Evolutionary conservation across 2,888 invertebrate genomes (phyloP), one percentile per base, ranked within the genome.

Genomic region (Lamellibrachia satsuma): DNA sequence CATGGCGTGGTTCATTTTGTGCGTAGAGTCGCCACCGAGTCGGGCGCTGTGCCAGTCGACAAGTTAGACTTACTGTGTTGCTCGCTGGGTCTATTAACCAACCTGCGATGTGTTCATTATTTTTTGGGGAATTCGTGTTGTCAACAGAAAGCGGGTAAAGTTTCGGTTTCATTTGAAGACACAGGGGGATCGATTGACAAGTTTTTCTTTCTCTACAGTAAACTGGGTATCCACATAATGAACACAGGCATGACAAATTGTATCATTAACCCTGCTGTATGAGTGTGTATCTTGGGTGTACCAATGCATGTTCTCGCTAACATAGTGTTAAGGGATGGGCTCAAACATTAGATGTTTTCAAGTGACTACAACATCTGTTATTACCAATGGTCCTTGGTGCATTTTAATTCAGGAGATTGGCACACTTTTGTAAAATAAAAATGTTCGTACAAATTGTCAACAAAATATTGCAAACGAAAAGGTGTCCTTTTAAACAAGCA

Each of bases 271-370:
- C 75, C 75, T 22, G 75, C 75, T 75, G 75, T 75, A 15, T 75
- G 22, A 15, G 75, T 75, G 75, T 75, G 75, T 75, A 75, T 75
- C n/a, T 75, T 22, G 55, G 7, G 55, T 55, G 55, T 55, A 55
- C 55, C 55, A 9, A 55, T 9, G 75, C 75, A 75, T 75, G 75
- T 75, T 22, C 75, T 75, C 22, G 75, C 75, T 75, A 75, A 75
- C 75, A 75, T 75, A 75, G 75, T 22, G 75, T 75, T 11, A 75
- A 75, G 75, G 75, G 75, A 75, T 75, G 75, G 75, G 75, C 75
- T 75, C 75, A 75, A 75, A 15, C n/a, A 75, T n/a, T 6, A 75
- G 75, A 15, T 39, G 39, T 39, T 39, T 39, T 39, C 39, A 39
- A 39, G 39, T n/a, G 9, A 55, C 7, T 55, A 55, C 3, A 9